Evolutionary conservation across 1,140 invertebrate genomes (phyloP), one percentile per base, ranked within the genome.

Genomic region (Heliothis virescens): DNA sequence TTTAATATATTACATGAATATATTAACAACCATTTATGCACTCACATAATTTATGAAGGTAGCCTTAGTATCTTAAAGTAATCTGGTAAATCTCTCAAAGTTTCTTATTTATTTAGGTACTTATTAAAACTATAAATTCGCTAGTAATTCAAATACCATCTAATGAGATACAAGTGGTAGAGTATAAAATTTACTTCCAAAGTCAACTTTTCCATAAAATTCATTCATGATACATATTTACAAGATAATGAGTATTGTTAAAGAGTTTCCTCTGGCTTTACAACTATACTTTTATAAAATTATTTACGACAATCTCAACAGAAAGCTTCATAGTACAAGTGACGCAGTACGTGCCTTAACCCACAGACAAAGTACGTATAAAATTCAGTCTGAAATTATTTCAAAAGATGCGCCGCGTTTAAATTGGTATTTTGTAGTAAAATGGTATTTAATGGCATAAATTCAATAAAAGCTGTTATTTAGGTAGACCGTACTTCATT

Each of bases 81-180:
- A 92, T 94, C 90, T 94, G 92, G 92, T 94, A 94, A 94, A 93
- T 93, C 91, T 94, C 91, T 92, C 89, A 89, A 90, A 84, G 81
- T 87, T 87, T 87, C 86, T 90, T 93, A 92, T 84, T 85, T 83
- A 83, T 84, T 85, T 83, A 83, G 62, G 75, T 87, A 85, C 86
- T 90, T 91, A 91, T 82, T 86, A 90, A 85, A 89, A 85, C 91
- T 94, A 94, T 94, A 94, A 94, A 94, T 94, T 94, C 92, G 92
- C 92, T 94, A 94, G 91, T 85, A 86, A 90, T 91, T 92, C 88
- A 89, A 92, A 94, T 94, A 94, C 86, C 91, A 90, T 92, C 93
- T 94, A 94, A 94, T 94, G 93, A 94, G 93, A 94, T 94, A 92
- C 93, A 92, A 93, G 87, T 91, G 91, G 87, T 90, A 91, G 89